phyloP scores from a whole-genome alignment of 1,140 invertebrate species.

The Galendromus occidentalis region DNA sequence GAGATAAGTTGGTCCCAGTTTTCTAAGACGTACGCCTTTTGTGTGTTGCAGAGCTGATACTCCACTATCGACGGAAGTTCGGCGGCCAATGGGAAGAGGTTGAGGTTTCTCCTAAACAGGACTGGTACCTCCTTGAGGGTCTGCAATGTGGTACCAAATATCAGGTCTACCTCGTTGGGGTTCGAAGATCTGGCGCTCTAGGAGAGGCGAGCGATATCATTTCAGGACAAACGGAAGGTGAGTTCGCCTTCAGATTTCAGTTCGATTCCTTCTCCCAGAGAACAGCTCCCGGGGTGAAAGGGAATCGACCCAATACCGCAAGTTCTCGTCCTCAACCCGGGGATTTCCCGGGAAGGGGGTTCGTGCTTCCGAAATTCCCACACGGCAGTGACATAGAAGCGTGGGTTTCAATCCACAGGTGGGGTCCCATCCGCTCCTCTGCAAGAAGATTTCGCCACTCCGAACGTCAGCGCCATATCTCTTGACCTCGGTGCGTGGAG shows the following conservation, averaged over 20 bases:
- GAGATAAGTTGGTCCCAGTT: too few relatives aligned
- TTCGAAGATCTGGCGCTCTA: neutral
- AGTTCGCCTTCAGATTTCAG: constrained; percentile 12
- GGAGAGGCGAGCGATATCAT: constrained; percentile 23
- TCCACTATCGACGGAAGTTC: constrained; percentile 2
- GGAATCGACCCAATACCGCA: too few relatives aligned
- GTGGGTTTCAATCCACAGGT: neutral
- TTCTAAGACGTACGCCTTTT: too few relatives aligned
- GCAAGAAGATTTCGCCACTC: constrained; percentile 37
- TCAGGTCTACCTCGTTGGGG: constrained; percentile 50
- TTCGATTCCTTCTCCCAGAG: too few relatives aligned
- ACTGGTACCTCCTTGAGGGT: constrained; percentile 64
- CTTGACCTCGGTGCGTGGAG: constrained; percentile 51
- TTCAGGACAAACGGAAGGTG: constrained; percentile 25
- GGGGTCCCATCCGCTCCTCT: constrained; percentile 42
- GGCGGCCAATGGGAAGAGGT: constrained; percentile 63
- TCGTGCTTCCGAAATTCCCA: too few relatives aligned
- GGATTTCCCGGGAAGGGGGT: too few relatives aligned
- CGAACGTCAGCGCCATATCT: constrained; percentile 44
- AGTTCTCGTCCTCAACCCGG: too few relatives aligned
- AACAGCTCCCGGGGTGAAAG: too few relatives aligned
- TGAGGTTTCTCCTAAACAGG: constrained; percentile 28
- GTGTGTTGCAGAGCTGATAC: constrained; percentile 1
- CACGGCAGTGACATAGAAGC: neutral
- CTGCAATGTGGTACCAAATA: constrained; percentile 73